Evolutionary conservation across 2,797 vertebrate genomes (phyloP).

Genomic region (Aplochiton taeniatus): DNA sequence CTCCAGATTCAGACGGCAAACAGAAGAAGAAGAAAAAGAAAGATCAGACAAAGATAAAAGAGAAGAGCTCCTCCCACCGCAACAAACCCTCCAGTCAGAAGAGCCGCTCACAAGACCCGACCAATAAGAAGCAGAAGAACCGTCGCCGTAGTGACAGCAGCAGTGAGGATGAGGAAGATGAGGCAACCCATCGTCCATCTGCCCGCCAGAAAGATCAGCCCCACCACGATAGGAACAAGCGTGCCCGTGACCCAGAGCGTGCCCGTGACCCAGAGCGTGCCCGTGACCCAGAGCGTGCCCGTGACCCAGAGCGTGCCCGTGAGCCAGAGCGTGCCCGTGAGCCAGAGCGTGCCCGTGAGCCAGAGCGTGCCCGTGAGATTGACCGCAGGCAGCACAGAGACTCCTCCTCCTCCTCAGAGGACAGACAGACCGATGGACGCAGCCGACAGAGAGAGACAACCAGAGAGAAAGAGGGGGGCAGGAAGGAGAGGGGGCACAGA

Average conservation of each 20-base stretch:
- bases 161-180: constrained; percentile 40
- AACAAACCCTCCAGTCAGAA: constrained; percentile 61
- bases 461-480: constrained; percentile 37
- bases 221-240: constrained; percentile 4
- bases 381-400: constrained; percentile 14
- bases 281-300: constrained; percentile 4
- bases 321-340: constrained; percentile 7
- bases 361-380: not conserved
- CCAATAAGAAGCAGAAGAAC: constrained; percentile 56
- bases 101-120: constrained; percentile 60
- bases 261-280: not conserved
- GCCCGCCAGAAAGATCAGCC: not conserved
- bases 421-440: constrained; percentile 36
- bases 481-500: not conserved
- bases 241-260: not conserved
- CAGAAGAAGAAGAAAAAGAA: constrained; percentile 77
- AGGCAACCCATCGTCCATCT: not conserved
- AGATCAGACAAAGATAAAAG: not conserved
- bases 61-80: constrained; percentile 29
- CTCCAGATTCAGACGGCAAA: constrained; percentile 72
- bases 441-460: constrained; percentile 35
- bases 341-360: constrained; percentile 17
- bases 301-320: not conserved
- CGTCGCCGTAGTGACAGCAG: constrained; percentile 62
- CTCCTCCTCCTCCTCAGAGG: constrained; percentile 32